Conservation (phyloP, 2,797 vertebrate genomes). For the Hirundo rustica region DNA sequence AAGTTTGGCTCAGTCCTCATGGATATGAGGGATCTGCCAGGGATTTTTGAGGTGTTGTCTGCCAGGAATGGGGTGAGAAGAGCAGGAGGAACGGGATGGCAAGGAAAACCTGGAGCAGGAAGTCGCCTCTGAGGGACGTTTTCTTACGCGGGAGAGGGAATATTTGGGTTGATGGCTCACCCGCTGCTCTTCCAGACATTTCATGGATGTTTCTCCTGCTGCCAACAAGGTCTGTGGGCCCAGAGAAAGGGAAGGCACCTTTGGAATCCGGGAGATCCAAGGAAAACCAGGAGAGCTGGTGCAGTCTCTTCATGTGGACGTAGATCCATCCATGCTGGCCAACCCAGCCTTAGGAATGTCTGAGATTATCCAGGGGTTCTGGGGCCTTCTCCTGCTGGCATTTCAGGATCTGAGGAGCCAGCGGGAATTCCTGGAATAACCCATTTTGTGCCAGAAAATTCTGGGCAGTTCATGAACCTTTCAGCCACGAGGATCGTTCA, state of each 20-base stretch:
- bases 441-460: neutral
- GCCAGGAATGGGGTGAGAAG: neutral
- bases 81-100: neutral
- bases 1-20: neutral
- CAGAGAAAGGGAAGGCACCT: neutral
- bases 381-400: neutral
- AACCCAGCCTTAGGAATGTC: neutral
- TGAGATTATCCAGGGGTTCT: neutral
- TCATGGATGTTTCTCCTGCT: neutral
- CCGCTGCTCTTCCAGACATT: neutral
- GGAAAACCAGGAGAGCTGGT: neutral
- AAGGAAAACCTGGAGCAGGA: neutral
- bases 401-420: neutral
- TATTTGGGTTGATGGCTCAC: neutral
- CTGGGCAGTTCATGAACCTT: neutral
- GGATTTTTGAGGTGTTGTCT: neutral
- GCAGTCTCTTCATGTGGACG: neutral
- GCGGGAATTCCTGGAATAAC: neutral
- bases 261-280: neutral
- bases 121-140: neutral
- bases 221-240: neutral
- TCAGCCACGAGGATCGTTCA: neutral
- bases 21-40: neutral
- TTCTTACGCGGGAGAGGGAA: neutral
- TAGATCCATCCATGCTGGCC: neutral